Percentiles rank a stretch among this genome's conserved stretches.
Conservation (phyloP, 2,797 vertebrate genomes). For the Apogon talboti region DNA sequence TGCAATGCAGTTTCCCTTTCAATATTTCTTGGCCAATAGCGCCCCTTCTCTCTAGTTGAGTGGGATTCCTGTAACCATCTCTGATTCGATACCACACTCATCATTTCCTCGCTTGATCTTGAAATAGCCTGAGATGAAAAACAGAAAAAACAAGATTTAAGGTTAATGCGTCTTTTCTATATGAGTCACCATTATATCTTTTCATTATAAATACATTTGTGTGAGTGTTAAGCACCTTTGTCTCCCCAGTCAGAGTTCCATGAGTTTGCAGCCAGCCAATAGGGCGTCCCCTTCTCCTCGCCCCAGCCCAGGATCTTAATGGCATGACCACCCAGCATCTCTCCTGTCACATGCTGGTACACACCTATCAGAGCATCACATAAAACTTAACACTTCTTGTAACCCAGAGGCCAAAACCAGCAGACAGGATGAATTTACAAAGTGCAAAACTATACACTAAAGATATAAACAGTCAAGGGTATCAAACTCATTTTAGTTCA, state of each 20-base stretch:
- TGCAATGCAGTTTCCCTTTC: not conserved
- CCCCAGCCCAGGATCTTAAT: conserved; percentile 95
- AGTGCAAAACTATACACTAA: too few relatives aligned
- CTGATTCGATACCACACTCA: conserved; percentile 92
- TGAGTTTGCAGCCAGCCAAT: conserved; percentile 95
- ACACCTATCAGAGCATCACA: conserved; percentile 82
- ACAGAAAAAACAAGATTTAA: not conserved
- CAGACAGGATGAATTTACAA: too few relatives aligned
- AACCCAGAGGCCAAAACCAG: too few relatives aligned
- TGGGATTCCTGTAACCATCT: conserved; percentile 89
- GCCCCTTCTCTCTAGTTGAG: conserved; percentile 41
- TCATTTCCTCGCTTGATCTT: conserved; percentile 91
- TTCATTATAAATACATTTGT: not conserved
- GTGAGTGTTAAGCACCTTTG: conserved; percentile 78
- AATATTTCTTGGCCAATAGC: not conserved
- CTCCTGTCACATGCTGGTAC: conserved; percentile 90
- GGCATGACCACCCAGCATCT: conserved; percentile 89
- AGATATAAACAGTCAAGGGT: too few relatives aligned
- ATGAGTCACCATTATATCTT: not conserved
- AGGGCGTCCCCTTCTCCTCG: conserved; percentile 85
- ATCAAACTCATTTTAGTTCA: too few relatives aligned
- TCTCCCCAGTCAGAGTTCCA: conserved; percentile 97
- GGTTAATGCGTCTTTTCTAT: not conserved
- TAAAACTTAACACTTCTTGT: not conserved
- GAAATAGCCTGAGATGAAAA: conserved; percentile 87